These are phyloP conservation scores for Tachyglossus aculeatus DNA, from an alignment of 2,797 vertebrate genomes.

Conservation along the genomic window DNA sequence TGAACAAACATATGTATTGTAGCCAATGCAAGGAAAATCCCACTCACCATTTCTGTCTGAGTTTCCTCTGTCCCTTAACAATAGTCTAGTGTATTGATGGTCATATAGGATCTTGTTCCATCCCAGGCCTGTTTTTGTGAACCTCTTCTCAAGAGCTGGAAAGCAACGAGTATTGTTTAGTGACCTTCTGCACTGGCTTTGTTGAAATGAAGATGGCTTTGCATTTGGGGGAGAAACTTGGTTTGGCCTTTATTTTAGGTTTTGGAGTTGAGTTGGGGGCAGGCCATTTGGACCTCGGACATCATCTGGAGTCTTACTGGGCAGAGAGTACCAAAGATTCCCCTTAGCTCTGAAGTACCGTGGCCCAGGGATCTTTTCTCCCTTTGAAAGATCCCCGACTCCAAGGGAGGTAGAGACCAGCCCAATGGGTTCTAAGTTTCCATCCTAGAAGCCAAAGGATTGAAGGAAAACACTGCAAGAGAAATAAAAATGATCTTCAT, in stretches of 20 bases:
- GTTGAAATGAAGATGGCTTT: slow-evolving; percentile 1
- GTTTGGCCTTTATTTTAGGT: neutral
- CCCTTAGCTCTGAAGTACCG: no score
- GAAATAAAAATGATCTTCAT: slow-evolving; percentile 10
- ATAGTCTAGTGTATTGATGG: slow-evolving; percentile 69
- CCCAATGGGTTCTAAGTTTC: no score
- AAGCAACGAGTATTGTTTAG: slow-evolving; percentile 52
- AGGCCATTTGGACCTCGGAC: neutral
- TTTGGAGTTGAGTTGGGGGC: neutral
- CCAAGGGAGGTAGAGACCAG: no score
- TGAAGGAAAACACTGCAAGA: no score
- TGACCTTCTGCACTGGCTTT: slow-evolving; percentile 49
- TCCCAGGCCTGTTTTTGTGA: slow-evolving; percentile 60
- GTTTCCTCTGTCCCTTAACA: slow-evolving; percentile 70
- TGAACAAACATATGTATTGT: slow-evolving; percentile 83
- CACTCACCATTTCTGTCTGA: slow-evolving; percentile 70
- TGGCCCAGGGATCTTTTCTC: no score
- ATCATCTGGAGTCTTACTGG: no score
- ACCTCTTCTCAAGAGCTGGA: slow-evolving; percentile 64
- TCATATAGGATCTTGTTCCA: slow-evolving; percentile 51
- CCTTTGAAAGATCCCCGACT: no score
- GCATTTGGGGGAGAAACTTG: neutral
- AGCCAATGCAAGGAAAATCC: slow-evolving; percentile 76
- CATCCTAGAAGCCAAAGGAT: no score
- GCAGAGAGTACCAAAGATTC: no score